Evolutionary conservation across 2,888 invertebrate species (phyloP), one percentile per base, ranked within the genome.

Genomic region (Agonopterix arenella): DNA sequence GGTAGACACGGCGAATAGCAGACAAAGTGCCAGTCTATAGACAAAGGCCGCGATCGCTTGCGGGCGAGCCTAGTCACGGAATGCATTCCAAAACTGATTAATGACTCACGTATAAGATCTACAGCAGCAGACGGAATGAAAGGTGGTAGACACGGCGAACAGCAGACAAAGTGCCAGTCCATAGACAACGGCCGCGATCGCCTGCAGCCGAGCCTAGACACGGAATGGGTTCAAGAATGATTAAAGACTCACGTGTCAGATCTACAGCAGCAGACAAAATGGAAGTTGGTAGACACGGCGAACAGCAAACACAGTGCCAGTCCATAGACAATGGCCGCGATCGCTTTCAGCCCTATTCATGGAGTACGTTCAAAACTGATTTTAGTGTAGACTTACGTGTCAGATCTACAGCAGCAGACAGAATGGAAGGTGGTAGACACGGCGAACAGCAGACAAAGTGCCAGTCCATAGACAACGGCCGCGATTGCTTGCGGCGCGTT

Each of bases 391-490:
- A 83, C 88, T 85, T 56, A 89, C 88, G 80, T 88, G 44, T 88
- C 82, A 61, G 83, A 77, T 52, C 75, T 72, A 76, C 93, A 93
- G 80, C 94, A 97, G 77, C 96, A 96, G 11, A 97, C 93, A 47
- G 94, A 94, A 76, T 98, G 98, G 89, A 97, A 98, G 73, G 94
- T 93, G 38, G 97, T 97, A 37, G 97, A 98, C 18, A 97, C 92
- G 40, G 93, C 92, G 83, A 98, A 98, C 48, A 98, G 92, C 53
- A 95, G 92, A 55, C 96, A 93, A 13, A 97, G 90, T 8, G 97
- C 95, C 43, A 93, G 90, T 4, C 98, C 98, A 76, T 98, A 98
- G 51, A 98, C 93, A 57, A 95, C 89, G 38, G 97, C 96, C 0
- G 96, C 95, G 60, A 95, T 84, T 57, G 93, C 91, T 83, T 98